phyloP scores from a whole-genome alignment of 23 tunicate species.

The Phallusia fumigata region DNA sequence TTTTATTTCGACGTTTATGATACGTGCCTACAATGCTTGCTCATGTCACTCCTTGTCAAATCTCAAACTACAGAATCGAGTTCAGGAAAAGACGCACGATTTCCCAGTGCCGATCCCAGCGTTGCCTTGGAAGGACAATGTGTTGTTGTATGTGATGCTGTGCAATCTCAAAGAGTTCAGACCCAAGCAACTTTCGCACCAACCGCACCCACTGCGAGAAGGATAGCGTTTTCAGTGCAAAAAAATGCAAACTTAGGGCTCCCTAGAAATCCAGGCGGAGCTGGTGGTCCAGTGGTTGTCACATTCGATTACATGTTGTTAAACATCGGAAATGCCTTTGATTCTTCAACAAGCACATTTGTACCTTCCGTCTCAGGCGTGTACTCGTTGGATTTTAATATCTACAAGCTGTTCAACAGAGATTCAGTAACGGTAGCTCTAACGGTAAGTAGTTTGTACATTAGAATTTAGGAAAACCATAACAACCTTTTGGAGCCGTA shows the following conservation, averaged over 20 bases:
- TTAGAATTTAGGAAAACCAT: no score
- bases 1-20: neutral
- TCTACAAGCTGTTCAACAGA: conserved; percentile 44
- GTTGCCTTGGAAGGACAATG: conserved; percentile 56
- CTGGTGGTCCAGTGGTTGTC: conserved; percentile 14
- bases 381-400: conserved; percentile 40
- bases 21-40: neutral
- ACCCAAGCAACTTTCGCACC: neutral
- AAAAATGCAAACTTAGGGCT: neutral
- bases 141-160: conserved; percentile 60
- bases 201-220: neutral
- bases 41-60: neutral
- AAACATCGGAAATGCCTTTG: conserved; percentile 45
- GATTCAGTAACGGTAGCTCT: conserved; percentile 47
- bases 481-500: no score
- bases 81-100: neutral
- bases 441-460: conserved; percentile 51
- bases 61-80: neutral
- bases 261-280: neutral
- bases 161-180: neutral
- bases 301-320: conserved; percentile 43
- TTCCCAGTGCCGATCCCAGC: conserved; percentile 16
- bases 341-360: conserved; percentile 28
- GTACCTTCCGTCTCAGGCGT: conserved; percentile 39
- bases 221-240: conserved; percentile 40